Base-by-base conservation (phyloP, 2,888 invertebrate species). In the Mechanitis mazaeus region DNA sequence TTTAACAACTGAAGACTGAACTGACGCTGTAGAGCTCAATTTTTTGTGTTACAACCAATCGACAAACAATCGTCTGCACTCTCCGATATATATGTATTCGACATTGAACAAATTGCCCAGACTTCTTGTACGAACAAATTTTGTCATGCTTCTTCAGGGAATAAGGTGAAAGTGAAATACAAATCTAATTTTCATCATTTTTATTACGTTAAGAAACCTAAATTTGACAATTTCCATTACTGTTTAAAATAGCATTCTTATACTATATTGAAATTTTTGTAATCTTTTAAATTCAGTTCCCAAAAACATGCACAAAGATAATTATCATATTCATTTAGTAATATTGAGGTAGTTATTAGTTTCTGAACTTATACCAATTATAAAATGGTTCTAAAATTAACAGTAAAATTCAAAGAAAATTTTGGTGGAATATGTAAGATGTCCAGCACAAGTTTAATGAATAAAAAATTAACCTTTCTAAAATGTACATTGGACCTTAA, bases 301-400 rank as follows among this genome's bases (percentile, higher is more conserved):
- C 86, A 86, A 89, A 87, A 88, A 84, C 85, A 88, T 89, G 87
- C 85, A 85, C 85, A 86, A 89, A 87, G 87, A 87, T 88, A 89
- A 87, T 87, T 85, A 87, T 87, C 83, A 85, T 86, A 87, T 85
- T 84, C 84, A 87, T 87, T 90, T 88, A 90, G 86, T 86, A 88
- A 85, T 87, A 88, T 87, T 90, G 90, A 90, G 90, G 90, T 90
- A 90, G 89, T 90, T 89, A 87, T 86, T 86, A 87, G 89, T 89
- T 87, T 87, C 86, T 84, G 85, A 89, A 90, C 88, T 89, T 89
- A 90, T 85, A 88, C 88, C 88, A 88, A 90, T 88, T 81, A 87
- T 79, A 84, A 80, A 85, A 85, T 86, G 81, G 82, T 81, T 87
- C 83, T 84, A 85, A 84, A 85, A 83, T 83, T 85, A 87, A 87